Evolutionary conservation across 2,888 invertebrate genomes (phyloP), one percentile per base, ranked within the genome.

Genomic region (Litoditis marina): DNA sequence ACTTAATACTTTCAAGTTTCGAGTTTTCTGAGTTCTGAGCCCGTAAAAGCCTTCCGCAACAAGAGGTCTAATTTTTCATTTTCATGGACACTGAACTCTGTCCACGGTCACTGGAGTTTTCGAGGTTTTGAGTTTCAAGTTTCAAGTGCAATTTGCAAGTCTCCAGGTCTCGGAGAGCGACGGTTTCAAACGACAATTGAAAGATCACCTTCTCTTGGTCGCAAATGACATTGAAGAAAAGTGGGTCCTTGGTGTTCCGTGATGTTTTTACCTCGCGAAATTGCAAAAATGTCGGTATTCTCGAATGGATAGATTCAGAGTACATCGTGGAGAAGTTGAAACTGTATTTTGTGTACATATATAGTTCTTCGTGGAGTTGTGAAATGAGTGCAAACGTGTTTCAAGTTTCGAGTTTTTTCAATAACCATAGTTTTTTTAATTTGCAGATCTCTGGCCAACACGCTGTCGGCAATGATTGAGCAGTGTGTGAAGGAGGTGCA

Each of bases 401-500:
- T n/a, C n/a, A n/a, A n/a, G n/a, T n/a, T 62, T 46, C 22, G 27
- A 27, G n/a, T 42, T 39, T 49, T 31, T 58, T n/a, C 51, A 16
- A 16, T 30, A 57, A 52, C 7, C 28, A n/a, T 39, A 55, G 2
- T 46, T 32, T 51, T n/a, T n/a, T n/a, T n/a, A n/a, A n/a, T n/a
- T n/a, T 44, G 1, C 25, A 80, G 77, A 39, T 64, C 60, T 31
- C 62, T 68, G 28, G 51, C 63, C 34, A 68, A 76, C 19, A 55
- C 71, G 52, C 60, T 84, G 59, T 82, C 81, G 58, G 83, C 82
- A 59, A 80, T 86, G 13, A 88, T 89, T 0, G 88, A 90, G 65
- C 91, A 92, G 85, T 88, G 91, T 27, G 87, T 89, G 59, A 86
- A 88, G 57, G 89, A 90, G 76, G 88, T 91, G 0, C 88, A 88